These are phyloP conservation scores for Chondrilla cf. caribensis DNA, from an alignment of 37 sponge, comb jelly and placozoan species.

Conservation along the genomic window DNA sequence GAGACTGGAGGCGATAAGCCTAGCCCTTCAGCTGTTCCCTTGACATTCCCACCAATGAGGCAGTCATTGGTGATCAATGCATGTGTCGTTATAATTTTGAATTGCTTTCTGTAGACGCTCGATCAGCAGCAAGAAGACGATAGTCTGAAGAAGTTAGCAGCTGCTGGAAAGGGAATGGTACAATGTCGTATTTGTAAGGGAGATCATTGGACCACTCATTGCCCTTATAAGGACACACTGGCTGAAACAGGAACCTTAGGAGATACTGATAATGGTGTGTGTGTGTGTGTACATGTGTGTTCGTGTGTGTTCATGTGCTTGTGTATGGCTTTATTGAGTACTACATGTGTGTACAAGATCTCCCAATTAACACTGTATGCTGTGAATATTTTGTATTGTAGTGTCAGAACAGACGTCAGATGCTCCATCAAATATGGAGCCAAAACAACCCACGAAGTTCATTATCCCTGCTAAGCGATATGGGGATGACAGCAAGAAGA, in stretches of 20 bases:
- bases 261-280: not conserved
- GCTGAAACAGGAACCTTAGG: slow-evolving; percentile 37
- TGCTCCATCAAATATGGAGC: not conserved
- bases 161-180: slow-evolving; percentile 75
- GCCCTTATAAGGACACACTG: slow-evolving; percentile 91
- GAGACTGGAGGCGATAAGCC: too few species aligned
- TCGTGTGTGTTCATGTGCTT: too few species aligned
- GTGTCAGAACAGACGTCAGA: not conserved
- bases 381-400: too few species aligned
- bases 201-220: slow-evolving; percentile 90
- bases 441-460: not conserved
- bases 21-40: too few species aligned
- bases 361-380: too few species aligned
- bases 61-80: too few species aligned
- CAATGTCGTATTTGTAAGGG: slow-evolving; percentile 92
- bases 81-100: too few species aligned
- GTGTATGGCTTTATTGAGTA: not conserved
- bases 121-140: slow-evolving; percentile 80
- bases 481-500: not conserved
- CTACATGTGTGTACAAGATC: not conserved
- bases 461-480: slow-evolving; percentile 8
- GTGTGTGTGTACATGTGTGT: not conserved
- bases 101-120: slow-evolving; percentile 40
- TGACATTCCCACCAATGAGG: too few species aligned
- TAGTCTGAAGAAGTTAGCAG: slow-evolving; percentile 62